Evolutionary conservation across 2,113 vertebrate species (phyloP).

Genomic region (Dromiciops gliroides): DNA sequence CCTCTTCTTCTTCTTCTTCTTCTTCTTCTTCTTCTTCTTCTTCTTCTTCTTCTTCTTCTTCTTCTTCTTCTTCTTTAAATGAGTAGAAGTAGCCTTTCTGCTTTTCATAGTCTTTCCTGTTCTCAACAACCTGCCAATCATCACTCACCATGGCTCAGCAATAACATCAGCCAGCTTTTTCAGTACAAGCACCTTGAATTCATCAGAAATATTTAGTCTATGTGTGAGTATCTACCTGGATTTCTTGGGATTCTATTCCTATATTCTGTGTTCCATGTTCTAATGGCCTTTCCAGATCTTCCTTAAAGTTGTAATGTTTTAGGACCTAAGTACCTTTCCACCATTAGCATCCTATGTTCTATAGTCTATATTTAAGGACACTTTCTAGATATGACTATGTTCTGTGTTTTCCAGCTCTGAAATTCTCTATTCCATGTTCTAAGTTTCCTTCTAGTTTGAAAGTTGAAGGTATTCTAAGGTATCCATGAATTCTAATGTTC

Average conservation of each 20-base stretch:
- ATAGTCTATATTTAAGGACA: not conserved
- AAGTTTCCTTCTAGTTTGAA: not conserved
- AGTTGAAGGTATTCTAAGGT: not conserved
- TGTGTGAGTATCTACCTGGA: no score
- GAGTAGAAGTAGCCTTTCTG: not conserved
- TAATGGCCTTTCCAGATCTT: no score
- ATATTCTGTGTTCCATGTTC: no score
- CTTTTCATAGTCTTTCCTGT: no score
- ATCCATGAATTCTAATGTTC: not conserved
- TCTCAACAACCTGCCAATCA: no score
- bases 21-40: not conserved
- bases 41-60: not conserved
- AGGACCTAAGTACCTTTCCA: not conserved
- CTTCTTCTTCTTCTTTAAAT: no score
- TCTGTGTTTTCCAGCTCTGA: not conserved
- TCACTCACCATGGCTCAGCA: no score
- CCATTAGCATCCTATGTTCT: not conserved
- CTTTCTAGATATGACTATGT: not conserved
- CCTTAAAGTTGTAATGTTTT: not conserved
- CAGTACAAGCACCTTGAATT: no score
- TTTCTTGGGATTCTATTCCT: no score
- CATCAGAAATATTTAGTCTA: no score
- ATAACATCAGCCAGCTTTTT: no score
- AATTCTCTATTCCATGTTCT: not conserved
- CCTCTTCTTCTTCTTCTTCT: not conserved